Conservation (phyloP, 2,797 vertebrate genomes). For the Pteropus rufus region DNA sequence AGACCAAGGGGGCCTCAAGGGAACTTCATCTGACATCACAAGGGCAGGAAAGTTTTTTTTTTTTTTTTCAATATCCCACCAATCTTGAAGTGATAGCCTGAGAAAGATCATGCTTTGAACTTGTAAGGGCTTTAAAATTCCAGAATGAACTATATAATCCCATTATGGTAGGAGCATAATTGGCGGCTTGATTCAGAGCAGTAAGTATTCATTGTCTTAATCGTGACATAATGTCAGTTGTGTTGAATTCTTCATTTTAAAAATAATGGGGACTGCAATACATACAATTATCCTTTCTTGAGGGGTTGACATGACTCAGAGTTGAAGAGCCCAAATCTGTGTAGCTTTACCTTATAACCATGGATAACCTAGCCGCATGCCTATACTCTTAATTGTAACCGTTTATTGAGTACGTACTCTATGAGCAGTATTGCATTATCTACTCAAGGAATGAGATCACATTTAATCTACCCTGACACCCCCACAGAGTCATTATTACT, state of each 20-base stretch:
- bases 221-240: neutral
- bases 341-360: neutral
- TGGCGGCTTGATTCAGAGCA: conserved; percentile 8
- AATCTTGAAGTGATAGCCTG: neutral
- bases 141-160: conserved; percentile 31
- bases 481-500: neutral
- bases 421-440: neutral
- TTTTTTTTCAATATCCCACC: neutral
- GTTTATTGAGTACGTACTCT: neutral
- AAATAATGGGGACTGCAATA: conserved; percentile 2
- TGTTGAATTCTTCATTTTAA: neutral
- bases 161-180: neutral
- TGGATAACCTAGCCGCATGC: neutral
- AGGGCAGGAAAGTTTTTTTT: neutral
- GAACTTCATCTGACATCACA: neutral
- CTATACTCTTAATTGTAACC: neutral
- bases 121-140: conserved; percentile 40
- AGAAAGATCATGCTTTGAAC: neutral
- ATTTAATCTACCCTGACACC: neutral
- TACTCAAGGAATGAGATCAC: neutral
- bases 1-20: neutral
- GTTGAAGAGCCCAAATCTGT: neutral
- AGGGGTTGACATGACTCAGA: neutral
- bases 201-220: conserved; percentile 40
- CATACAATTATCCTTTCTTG: neutral